Base-by-base conservation (phyloP, 2,888 invertebrate species). In the Apocheima hispidaria region DNA sequence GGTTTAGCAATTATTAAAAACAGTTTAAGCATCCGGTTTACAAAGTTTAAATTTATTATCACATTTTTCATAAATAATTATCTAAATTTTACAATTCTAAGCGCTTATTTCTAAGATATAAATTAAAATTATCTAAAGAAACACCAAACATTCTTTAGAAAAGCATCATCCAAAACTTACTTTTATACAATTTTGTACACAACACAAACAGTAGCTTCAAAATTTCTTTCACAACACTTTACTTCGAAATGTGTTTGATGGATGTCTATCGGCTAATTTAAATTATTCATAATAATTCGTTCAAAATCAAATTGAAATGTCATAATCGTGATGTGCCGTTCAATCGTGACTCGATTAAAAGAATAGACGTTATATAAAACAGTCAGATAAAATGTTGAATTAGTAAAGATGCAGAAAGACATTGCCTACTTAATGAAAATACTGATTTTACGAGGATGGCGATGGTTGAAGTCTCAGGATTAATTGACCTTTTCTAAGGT, bases 61-160 rank as follows among this genome's bases (percentile, higher is more conserved):
- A 92, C 92, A 92, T 87, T 90, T 78, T 84, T 66, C 83, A 90
- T 90, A 91, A 90, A 92, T 90, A 89, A 82, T 81, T 83, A 79
- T 79, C 86, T 89, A 82, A 83, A 82, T 23, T 80, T 86, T 77
- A 74, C 78, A 79, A 82, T 77, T 74, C 87, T 89, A 87, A 82
- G 79, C 62, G 62, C 86, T 86, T 88, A 89, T 48, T 75, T 70
- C 86, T 90, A 89, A 74, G 72, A 65, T 79, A 90, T 91, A 92
- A 91, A 90, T 91, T 86, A 88, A 55, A 78, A 77, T 84, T 86
- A 82, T 76, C 80, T 87, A 86, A 82, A 71, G 78, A 81, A 77
- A 83, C 81, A 81, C 65, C 70, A 73, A 64, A 67, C 68, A 76
- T 81, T 78, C 74, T 62, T 68, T 69, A 68, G 61, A 66, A 60